phyloP scores from a whole-genome alignment of 2,888 invertebrate genomes.

The Sinohyriopsis cumingii region DNA sequence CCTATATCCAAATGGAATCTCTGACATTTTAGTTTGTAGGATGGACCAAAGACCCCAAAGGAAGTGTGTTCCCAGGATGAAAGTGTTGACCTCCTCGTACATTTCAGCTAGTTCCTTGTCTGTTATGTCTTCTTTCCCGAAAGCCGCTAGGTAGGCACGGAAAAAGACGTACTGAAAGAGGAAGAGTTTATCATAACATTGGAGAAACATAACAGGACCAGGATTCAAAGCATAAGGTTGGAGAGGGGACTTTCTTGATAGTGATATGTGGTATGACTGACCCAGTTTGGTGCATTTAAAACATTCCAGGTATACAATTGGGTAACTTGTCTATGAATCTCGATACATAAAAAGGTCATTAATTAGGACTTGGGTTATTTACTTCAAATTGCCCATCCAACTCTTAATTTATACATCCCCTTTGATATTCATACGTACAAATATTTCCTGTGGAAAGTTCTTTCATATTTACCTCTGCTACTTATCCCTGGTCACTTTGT shows the following conservation, averaged over 20 bases:
- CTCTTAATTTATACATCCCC: no score
- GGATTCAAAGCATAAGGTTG: not conserved
- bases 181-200: conserved; percentile 1
- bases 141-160: conserved; percentile 76
- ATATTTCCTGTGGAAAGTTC: no score
- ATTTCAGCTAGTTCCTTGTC: conserved; percentile 69
- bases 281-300: no score
- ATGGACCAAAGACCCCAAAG: conserved; percentile 96
- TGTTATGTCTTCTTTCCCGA: conserved; percentile 69
- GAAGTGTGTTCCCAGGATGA: conserved; percentile 89
- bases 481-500: no score
- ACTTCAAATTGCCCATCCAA: no score
- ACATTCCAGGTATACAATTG: no score
- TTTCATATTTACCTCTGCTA: no score
- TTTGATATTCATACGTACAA: no score
- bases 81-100: conserved; percentile 85
- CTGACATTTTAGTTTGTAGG: conserved; percentile 88
- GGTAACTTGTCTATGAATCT: no score
- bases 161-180: conserved; percentile 73
- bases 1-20: conserved; percentile 91
- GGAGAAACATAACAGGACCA: not conserved
- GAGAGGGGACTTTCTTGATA: not conserved
- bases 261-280: not conserved
- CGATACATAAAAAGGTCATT: no score
- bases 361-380: no score